Conservation (phyloP, 2,113 vertebrate genomes). For the Rhodinocichla rosea region DNA sequence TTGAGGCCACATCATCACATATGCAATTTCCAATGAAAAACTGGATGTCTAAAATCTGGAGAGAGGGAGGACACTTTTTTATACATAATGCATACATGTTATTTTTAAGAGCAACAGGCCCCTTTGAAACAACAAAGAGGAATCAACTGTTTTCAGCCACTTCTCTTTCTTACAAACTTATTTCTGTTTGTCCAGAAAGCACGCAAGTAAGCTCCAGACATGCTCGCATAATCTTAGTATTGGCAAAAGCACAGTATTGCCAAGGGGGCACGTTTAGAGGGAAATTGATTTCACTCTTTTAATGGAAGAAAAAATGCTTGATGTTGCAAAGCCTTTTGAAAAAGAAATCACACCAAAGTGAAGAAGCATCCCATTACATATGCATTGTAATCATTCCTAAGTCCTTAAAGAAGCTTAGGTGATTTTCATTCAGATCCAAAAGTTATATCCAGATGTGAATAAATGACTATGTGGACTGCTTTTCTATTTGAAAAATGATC, state of each 20-base stretch:
- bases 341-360: not conserved
- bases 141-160: not conserved
- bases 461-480: not conserved
- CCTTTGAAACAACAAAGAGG: not conserved
- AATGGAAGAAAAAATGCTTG: constrained; percentile 13
- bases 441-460: not conserved
- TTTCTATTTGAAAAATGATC: constrained; percentile 4
- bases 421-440: not conserved
- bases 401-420: not conserved
- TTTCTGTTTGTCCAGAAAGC: not conserved
- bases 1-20: not conserved
- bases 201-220: not conserved
- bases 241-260: not conserved
- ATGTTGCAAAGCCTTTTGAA: not conserved
- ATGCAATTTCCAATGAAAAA: not conserved
- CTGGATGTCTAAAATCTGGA: not conserved
- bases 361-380: not conserved
- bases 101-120: not conserved
- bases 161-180: not conserved
- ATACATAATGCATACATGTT: not conserved
- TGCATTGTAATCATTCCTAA: not conserved
- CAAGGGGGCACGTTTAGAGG: not conserved
- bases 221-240: not conserved
- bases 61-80: not conserved
- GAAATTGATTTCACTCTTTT: constrained; percentile 24